Conservation (phyloP, 2,888 invertebrate species). For the Xanthostigma xanthostigma region DNA sequence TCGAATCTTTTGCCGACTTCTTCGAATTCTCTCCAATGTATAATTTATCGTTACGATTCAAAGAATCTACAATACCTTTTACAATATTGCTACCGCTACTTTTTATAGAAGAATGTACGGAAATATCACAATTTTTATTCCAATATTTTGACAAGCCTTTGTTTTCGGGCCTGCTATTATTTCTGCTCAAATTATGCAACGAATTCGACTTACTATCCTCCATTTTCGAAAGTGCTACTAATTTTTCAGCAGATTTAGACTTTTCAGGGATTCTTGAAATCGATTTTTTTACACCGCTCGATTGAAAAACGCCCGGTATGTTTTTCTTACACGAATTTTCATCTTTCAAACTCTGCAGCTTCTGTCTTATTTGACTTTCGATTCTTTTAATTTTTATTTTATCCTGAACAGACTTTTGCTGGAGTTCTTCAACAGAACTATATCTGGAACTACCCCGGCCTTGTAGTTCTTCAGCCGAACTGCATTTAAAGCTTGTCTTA, state of each 20-base stretch:
- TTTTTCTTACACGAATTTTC: too few relatives aligned
- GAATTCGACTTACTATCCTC: too few relatives aligned
- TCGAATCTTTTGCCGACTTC: neutral
- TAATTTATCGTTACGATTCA: conserved; percentile 23
- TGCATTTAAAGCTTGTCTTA: neutral
- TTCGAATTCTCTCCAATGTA: neutral
- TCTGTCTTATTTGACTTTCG: neutral
- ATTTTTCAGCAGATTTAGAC: too few relatives aligned
- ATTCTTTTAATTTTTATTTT: conserved; percentile 2
- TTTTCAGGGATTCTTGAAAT: too few relatives aligned
- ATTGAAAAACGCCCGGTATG: too few relatives aligned
- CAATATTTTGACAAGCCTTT: conserved; percentile 1
- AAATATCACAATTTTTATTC: conserved; percentile 1
- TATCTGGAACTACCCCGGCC: conserved; percentile 2
- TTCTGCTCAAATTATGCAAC: too few relatives aligned
- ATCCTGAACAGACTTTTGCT: neutral
- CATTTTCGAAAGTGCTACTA: too few relatives aligned
- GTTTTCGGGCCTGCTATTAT: neutral
- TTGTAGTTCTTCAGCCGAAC: conserved; percentile 4
- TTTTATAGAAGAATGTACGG: neutral
- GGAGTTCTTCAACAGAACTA: conserved; percentile 4
- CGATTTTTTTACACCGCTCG: too few relatives aligned
- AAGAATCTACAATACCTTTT: conserved; percentile 25
- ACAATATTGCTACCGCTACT: conserved; percentile 19
- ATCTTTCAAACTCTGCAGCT: neutral